These are phyloP conservation scores for Conus ventricosus DNA, from an alignment of 1,140 invertebrate species.

Conservation along the genomic window DNA sequence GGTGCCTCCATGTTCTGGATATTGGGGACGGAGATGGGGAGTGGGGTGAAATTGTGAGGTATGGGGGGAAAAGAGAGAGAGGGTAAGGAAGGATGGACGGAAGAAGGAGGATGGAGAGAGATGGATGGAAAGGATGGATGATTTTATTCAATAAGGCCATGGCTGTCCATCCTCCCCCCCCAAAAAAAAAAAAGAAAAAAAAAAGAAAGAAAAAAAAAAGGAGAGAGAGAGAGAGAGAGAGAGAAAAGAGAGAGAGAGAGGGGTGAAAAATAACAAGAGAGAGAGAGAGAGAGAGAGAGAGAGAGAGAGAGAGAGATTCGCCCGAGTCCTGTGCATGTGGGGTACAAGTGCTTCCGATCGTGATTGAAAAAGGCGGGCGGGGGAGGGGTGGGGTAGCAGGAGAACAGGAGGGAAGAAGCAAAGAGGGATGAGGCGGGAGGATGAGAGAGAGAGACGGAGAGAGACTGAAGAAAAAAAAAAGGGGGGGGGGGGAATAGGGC, in stretches of 20 bases:
- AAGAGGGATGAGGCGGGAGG: slow-evolving; percentile 3
- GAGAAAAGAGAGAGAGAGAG: slow-evolving; percentile 6
- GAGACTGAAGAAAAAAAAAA: too few relatives aligned
- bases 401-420: background rate
- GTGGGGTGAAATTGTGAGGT: background rate
- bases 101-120: too few relatives aligned
- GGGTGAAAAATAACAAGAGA: too few relatives aligned
- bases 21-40: too few relatives aligned
- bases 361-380: too few relatives aligned
- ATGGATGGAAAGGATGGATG: too few relatives aligned
- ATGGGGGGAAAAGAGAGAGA: background rate
- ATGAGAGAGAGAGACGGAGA: background rate
- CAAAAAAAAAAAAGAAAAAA: background rate
- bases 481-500: background rate
- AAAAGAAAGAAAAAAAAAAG: background rate
- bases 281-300: background rate
- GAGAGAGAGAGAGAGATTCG: background rate
- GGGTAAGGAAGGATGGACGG: background rate
- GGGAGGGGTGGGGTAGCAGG: background rate
- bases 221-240: too few relatives aligned
- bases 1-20: too few relatives aligned
- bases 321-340: too few relatives aligned
- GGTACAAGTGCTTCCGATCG: too few relatives aligned
- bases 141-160: too few relatives aligned
- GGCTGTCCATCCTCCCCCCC: too few relatives aligned